Conservation (phyloP, 35 echinoderm and acorn worm species). For the Apostichopus japonicus region DNA sequence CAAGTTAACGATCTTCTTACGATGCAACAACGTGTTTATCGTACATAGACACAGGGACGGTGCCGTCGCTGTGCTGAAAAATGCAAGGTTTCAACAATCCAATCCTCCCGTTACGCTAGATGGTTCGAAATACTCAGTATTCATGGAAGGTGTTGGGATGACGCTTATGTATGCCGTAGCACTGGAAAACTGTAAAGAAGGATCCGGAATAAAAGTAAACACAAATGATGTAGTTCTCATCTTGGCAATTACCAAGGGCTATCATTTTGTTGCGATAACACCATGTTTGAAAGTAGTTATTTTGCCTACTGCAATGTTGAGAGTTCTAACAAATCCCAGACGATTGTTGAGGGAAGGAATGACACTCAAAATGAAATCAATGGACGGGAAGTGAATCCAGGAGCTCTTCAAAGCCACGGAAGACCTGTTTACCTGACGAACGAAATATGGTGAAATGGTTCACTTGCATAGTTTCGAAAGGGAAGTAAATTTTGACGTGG, state of each 20-base stretch:
- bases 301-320: background rate
- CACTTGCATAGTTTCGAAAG: background rate
- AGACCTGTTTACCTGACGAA: background rate
- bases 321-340: background rate
- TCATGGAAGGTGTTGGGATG: background rate
- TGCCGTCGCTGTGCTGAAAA: background rate
- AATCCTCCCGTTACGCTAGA: background rate
- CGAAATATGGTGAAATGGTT: background rate
- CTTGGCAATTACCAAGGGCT: background rate
- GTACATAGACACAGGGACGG: background rate
- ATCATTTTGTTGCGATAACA: background rate
- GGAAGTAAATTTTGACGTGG: background rate
- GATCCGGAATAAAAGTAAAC: background rate
- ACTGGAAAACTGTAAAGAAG: background rate
- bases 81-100: background rate
- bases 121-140: background rate
- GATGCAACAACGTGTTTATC: background rate
- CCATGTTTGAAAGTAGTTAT: background rate
- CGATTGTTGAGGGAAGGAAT: background rate
- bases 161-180: background rate
- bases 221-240: background rate
- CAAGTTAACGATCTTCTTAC: background rate
- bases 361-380: background rate
- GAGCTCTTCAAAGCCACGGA: too few species aligned
- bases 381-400: too few species aligned